Evolutionary conservation across 2,888 invertebrate species (phyloP), one percentile per base, ranked within the genome.

Genomic region (Trissoscelio sp.): DNA sequence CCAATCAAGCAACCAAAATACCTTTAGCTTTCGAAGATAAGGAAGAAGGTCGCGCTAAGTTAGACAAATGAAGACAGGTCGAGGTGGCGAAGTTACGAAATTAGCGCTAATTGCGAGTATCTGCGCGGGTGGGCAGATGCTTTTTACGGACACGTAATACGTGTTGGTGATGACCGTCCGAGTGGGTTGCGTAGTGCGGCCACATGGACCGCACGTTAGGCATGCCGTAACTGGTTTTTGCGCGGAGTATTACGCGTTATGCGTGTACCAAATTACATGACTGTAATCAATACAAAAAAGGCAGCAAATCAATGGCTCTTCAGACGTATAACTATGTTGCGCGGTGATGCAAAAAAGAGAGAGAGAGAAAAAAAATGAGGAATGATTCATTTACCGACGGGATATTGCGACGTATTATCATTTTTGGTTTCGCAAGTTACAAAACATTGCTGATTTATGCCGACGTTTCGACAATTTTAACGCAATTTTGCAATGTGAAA

Each of bases 241-340:
- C 42, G 18, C 44, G 46, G 48, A 42, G 39, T 42, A 60, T 51
- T 72, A 60, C 51, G 60, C 62, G 44, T 62, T n/a, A 44, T 51
- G 53, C 73, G 60, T 73, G 53, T 62, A 62, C 73, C 53, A 58
- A 73, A 58, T 73, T 62, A 62, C 73, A 53, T 31, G 53, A 53
- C 42, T 53, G 53, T 31, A 62, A 62, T 73, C 73, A 18, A 51
- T 42, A 31, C 34, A 24, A 64, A 74, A 74, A 53, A 55, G 53
- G 53, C 60, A 39, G 39, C 51, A 72, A 72, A 72, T 48, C 70
- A 72, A 48, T 72, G 60, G 53, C 53, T 53, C 62, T 28, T 42
- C 42, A 5, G 37, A 16, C 12, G 31, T 39, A 51, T n/a, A n/a
- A 62, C 51, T 72, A 28, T 55, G 24, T 51, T 62, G 42, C 46